Conservation (phyloP, 2,113 vertebrate species). For the Xiphophorus couchianus region DNA sequence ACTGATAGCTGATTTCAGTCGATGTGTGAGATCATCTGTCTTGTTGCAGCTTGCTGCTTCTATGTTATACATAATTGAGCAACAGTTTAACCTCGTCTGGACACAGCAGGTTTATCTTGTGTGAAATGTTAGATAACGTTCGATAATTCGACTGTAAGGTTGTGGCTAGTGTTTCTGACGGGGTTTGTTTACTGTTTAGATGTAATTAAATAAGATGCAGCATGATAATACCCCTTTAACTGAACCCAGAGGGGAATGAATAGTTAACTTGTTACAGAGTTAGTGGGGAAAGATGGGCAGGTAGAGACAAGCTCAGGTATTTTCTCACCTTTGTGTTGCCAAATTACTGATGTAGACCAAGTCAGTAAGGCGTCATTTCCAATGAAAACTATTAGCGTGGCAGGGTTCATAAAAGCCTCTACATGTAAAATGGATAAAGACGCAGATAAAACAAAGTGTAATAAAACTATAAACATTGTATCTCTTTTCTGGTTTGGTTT, state of each 20-base stretch:
- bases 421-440: too few relatives aligned
- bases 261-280: background rate
- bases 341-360: too few relatives aligned
- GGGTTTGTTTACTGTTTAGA: background rate
- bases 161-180: background rate
- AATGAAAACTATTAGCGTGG: too few relatives aligned
- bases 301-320: conserved; percentile 6
- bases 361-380: too few relatives aligned
- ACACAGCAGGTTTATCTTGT: conserved; percentile 10
- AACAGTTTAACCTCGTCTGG: conserved; percentile 36
- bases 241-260: background rate
- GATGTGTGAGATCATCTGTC: conserved; percentile 45
- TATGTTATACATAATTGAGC: conserved; percentile 46
- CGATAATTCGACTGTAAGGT: conserved; percentile 1
- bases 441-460: too few relatives aligned
- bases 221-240: background rate
- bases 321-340: too few relatives aligned
- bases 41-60: conserved; percentile 24
- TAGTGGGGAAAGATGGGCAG: background rate
- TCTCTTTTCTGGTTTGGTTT: too few relatives aligned
- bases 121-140: background rate
- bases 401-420: too few relatives aligned
- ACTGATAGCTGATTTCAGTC: conserved; percentile 44
- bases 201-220: conserved; percentile 5
- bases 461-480: too few relatives aligned